phyloP scores from a whole-genome alignment of 1,140 invertebrate species.

The Polyergus mexicanus region DNA sequence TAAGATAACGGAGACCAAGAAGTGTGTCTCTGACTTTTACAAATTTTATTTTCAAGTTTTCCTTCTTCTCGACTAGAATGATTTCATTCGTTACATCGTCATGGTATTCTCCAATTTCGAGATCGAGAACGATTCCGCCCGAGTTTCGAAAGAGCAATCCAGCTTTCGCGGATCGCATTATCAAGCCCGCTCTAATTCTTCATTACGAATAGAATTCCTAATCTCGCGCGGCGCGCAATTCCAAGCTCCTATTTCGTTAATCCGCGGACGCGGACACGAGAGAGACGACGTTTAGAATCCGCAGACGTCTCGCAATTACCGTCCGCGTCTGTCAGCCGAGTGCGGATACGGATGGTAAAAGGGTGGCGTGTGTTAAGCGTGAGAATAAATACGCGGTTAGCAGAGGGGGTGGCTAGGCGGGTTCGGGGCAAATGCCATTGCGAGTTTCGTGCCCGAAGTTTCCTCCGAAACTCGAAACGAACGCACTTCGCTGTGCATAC shows the following conservation, averaged over 20 bases:
- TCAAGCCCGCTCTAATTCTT: constrained; percentile 28
- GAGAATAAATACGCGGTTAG: constrained; percentile 60
- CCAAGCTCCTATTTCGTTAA: constrained; percentile 50
- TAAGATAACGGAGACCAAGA: not conserved
- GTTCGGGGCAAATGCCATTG: constrained; percentile 30
- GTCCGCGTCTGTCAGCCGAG: constrained; percentile 37
- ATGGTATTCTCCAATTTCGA: not conserved
- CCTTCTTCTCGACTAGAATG: not conserved
- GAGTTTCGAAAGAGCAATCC: not conserved
- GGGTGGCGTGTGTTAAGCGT: constrained; percentile 48
- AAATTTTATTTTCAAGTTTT: not conserved
- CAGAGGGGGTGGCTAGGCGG: not conserved
- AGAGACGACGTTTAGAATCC: constrained; percentile 26
- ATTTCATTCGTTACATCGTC: not conserved
- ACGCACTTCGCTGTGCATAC: constrained; percentile 39
- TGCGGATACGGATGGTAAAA: constrained; percentile 17
- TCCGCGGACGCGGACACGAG: constrained; percentile 15
- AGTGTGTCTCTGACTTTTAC: not conserved
- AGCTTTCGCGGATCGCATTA: not conserved
- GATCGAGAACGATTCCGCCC: not conserved
- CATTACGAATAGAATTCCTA: constrained; percentile 13
- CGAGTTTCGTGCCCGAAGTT: constrained; percentile 49
- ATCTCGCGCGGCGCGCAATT: constrained; percentile 26
- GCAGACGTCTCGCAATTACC: constrained; percentile 51
- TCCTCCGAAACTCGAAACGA: constrained; percentile 46